These are phyloP conservation scores for Drosophila ananassae DNA, from an alignment of 1,140 invertebrate genomes.

Conservation along the genomic window DNA sequence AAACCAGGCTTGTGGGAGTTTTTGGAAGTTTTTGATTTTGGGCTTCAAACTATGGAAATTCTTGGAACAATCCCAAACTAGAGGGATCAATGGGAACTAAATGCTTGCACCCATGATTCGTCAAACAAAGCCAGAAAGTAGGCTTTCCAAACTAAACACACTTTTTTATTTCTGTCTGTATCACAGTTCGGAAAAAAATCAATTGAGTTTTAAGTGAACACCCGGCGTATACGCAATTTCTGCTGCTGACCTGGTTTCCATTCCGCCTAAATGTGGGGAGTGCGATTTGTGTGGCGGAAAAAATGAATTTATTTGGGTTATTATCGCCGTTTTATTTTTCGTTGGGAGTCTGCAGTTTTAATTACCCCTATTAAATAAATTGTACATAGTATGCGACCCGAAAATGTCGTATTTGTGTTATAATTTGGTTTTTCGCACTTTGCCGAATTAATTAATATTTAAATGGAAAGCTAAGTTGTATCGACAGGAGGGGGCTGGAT, in stretches of 20 bases:
- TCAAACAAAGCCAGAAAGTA: no score
- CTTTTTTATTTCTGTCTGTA: neutral
- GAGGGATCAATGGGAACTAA: neutral
- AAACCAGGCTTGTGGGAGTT: conserved; percentile 11
- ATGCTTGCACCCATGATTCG: neutral
- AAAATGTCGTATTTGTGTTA: conserved; percentile 14
- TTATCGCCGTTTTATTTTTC: conserved; percentile 9
- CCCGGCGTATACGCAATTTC: conserved; percentile 42
- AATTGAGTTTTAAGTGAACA: conserved; percentile 13
- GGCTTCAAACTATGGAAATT: neutral
- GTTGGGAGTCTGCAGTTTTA: conserved; percentile 19
- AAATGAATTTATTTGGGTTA: conserved; percentile 21
- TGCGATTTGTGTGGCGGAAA: conserved; percentile 13
- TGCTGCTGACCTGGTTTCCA: conserved; percentile 27
- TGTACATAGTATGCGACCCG: neutral
- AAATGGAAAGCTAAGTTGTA: conserved; percentile 3
- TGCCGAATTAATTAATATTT: conserved; percentile 21
- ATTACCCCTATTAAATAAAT: conserved; percentile 28
- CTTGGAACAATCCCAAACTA: conserved; percentile 6
- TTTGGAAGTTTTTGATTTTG: conserved; percentile 42
- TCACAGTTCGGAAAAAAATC: conserved; percentile 24
- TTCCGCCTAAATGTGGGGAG: neutral
- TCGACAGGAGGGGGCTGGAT: neutral
- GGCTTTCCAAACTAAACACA: neutral
- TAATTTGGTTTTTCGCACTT: conserved; percentile 29